Percentiles rank a stretch among this genome's conserved stretches.
Evolutionary conservation across 2,888 invertebrate genomes (phyloP).

Genomic region (Dysmachus trigonus): DNA sequence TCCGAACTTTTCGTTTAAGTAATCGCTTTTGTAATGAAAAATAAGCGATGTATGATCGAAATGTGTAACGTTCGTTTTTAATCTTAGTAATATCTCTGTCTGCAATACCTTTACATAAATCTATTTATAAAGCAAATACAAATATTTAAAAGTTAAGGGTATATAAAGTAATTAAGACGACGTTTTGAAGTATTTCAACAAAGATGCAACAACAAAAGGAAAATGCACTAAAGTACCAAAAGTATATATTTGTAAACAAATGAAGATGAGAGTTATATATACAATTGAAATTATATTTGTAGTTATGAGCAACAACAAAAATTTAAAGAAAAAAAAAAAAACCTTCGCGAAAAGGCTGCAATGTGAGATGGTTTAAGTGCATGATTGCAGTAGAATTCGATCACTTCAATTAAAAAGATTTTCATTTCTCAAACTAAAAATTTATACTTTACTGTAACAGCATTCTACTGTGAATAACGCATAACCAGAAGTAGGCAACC

Average conservation of each 20-base stretch:
- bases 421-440: background rate
- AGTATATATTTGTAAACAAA: conserved; percentile 35
- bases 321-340: background rate
- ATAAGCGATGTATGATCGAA: background rate
- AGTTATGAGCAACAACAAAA: conserved; percentile 35
- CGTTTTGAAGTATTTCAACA: conserved; percentile 26
- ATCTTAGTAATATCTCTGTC: conserved; percentile 31
- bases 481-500: background rate
- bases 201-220: background rate
- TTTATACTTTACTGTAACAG: background rate
- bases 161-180: conserved; percentile 36
- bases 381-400: background rate
- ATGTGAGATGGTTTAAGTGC: background rate
- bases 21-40: background rate
- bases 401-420: background rate
- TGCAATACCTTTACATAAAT: conserved; percentile 35
- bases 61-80: background rate
- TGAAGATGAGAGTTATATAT: conserved; percentile 16
- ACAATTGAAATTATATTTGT: conserved; percentile 34
- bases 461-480: background rate
- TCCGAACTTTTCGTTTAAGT: conserved; percentile 1
- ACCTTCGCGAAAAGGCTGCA: background rate
- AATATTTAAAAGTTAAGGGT: conserved; percentile 34
- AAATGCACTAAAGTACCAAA: conserved; percentile 33
- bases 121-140: conserved; percentile 11